Percentiles rank a stretch among this genome's conserved stretches.
Conservation (phyloP, 2,888 invertebrate genomes). For the Drosophila paranaensis region DNA sequence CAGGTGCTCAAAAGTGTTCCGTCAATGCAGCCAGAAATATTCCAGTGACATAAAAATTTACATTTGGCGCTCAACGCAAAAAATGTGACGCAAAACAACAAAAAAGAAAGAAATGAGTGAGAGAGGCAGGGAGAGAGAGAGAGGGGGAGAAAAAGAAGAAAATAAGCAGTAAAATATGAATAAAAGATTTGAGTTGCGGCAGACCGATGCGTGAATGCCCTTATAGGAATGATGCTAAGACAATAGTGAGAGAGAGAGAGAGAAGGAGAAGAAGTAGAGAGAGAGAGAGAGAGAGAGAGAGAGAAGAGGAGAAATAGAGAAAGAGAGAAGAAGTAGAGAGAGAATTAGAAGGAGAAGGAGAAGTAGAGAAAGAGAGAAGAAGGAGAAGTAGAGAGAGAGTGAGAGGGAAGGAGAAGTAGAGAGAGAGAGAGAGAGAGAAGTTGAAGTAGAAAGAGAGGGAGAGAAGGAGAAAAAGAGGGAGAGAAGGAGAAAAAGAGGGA, state of each 20-base stretch:
- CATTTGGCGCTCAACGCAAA: constrained; percentile 47
- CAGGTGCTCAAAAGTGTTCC: constrained; percentile 28
- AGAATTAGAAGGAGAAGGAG: not conserved
- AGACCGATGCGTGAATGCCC: not conserved
- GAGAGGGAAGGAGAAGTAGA: not conserved
- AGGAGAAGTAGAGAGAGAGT: not conserved
- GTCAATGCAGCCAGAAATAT: constrained; percentile 42
- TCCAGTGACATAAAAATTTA: constrained; percentile 61
- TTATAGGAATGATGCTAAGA: not conserved
- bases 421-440: not conserved
- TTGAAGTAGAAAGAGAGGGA: not conserved
- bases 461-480: not conserved
- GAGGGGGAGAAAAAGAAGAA: constrained; percentile 3
- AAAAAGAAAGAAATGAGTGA: not conserved
- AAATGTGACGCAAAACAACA: constrained; percentile 5
- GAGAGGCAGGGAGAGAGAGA: no score
- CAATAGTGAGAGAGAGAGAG: not conserved
- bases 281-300: not conserved
- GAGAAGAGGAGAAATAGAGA: not conserved
- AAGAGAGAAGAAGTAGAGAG: not conserved
- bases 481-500: not conserved
- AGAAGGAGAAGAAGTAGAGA: not conserved
- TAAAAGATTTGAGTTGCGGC: not conserved
- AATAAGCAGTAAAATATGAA: constrained; percentile 6
- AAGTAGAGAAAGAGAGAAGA: not conserved